Base-by-base conservation (phyloP, 1,140 invertebrate species). In the Drosophila bocki region DNA sequence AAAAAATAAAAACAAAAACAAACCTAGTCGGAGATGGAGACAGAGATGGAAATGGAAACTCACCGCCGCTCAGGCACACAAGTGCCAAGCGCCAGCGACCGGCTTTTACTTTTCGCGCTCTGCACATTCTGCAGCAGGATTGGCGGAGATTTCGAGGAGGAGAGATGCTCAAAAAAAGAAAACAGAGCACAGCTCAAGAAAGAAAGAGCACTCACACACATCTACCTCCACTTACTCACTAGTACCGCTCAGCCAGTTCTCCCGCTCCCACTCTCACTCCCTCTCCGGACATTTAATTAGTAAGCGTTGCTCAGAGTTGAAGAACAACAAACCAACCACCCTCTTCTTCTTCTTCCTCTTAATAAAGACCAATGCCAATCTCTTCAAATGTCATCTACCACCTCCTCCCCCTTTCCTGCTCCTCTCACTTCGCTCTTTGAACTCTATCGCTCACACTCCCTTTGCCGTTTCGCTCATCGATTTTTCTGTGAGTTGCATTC, bases 61-160 rank as follows among this genome's bases (percentile, higher is more conserved):
- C 75, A 33, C 53, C 37, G n/a, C 65, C 47, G 13, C 58, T 56
- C 59, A 74, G 80, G 65, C 76, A 83, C 67, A 77, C 78, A 56
- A 56, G 33, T 39, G 53, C 19, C 13, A 56, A 56, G 29, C 22
- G 63, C 50, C 53, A 71, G 50, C 67, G 90, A 82, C 85, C 85
- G 85, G 85, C 85, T 90, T 90, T 88, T 78, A 69, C 65, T 75
- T 90, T 91, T 82, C 86, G 80, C 85, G 85, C 85, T 87, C 85
- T 83, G 63, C 75, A 82, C 42, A 58, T 61, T 77, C 75, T 82
- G 80, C 82, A 81, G 47, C 82, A 84, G 82, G 82, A 87, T 83
- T 78, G 70, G 72, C 74, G 82, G 72, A 82, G 82, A 75, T 88
- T 57, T 51, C 65, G 57, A 61, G 51, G 56, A 59, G 45, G 51